Base-by-base conservation (phyloP, 2,888 invertebrate genomes). In the Melipona bicolor region DNA sequence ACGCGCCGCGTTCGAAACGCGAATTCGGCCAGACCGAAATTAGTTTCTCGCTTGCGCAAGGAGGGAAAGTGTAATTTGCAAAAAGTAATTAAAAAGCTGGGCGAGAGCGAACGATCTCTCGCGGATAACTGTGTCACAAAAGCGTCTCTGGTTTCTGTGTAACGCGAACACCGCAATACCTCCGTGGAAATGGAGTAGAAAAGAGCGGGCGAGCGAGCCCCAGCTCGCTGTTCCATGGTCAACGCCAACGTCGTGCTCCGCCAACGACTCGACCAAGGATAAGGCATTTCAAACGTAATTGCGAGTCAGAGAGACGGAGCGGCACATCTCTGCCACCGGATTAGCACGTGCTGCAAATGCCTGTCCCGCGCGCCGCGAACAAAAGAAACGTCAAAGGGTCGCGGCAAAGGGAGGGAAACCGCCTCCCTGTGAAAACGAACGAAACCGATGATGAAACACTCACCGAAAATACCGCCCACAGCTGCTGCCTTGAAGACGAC, bases 381-480 rank as follows among this genome's bases (percentile, higher is more conserved):
- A 13, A 6, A 24, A 27, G 3, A 11, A 13, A 2, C 3, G 19
- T 36, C 4, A 24, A 24, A n/a, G 21, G 11, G 32, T 32, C 32
- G 4, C 32, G 32, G 4, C 0, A 4, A 3, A 21, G 19, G 15
- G n/a, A 19, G n/a, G 9, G 2, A 1, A 21, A 13, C 2, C 67
- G 24, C 24, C 24, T 24, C 24, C 24, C 15, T n/a, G 5, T 4
- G 43, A 59, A 2, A 32, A 36, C 1, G 9, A 59, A 52, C 11
- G 27, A 43, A 43, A 43, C 43, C 1, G 43, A 43, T 15, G 17
- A 24, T 2, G 43, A 24, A 4, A 36, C 62, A 88, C 93, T 93
- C 88, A 93, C 93, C 93, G 87, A 92, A 93, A 88, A 92, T 90
- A 81, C 93, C 92, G 65, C 92, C 93, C 43, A 91, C 90, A 43